Base-by-base conservation (phyloP, 2,888 invertebrate genomes). In the Tipula vernalis region DNA sequence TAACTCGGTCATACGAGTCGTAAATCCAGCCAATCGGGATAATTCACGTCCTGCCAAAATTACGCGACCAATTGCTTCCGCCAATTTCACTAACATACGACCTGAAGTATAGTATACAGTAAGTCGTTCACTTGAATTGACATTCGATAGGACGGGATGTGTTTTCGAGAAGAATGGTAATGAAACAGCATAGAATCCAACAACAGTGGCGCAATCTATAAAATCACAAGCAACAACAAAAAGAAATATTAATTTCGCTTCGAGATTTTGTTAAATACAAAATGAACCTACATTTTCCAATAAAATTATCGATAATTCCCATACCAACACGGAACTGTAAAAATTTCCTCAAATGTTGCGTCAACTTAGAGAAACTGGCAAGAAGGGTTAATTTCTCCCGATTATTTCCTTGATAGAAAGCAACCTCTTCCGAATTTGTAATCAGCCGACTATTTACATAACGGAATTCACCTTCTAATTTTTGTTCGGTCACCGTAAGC, bases 381-480 rank as follows among this genome's bases (percentile, higher is more conserved):
- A 97, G 91, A 12, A 99, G 92, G 0, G 97, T 98, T 83, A 96
- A 92, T 90, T 97, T 96, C 91, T 99, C 99, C 15, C 98, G 94
- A 88, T 94, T 94, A 89, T 96, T 97, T 88, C 97, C 96, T 92
- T 96, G 94, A 89, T 95, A 95, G 90, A 95, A 95, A 86, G 92
- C 92, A 42, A 98, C 94, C 92, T 99, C 99, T 91, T 99, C 99
- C 0, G 98, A 97, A 91, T 99, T 98, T 0, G 98, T 98, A 87
- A 99, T 99, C 42, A 99, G 93, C 86, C 99, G 93, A 2, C 99
- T 97, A 91, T 99, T 98, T 44, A 99, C 98, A 90, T 98, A 99
- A 90, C 99, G 94, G 92, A 98, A 99, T 93, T 99, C 99, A 87
- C 99, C 99, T 92, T 99, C 99, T n/a, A 99, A 92, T 91, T 97